Evolutionary conservation across 1,140 invertebrate genomes (phyloP).

Genomic region (Rhopalosiphum padi): DNA sequence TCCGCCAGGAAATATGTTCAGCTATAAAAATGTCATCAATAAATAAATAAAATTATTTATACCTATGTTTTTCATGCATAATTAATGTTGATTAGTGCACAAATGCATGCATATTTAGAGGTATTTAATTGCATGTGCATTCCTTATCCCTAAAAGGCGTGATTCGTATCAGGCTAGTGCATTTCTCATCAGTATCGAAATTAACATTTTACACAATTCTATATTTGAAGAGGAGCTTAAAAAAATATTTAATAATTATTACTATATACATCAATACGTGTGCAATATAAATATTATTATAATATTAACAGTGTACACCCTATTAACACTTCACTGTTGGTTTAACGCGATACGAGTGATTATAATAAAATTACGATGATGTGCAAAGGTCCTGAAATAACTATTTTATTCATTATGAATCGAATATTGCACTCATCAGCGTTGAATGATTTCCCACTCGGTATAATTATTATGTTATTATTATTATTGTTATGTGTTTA

Average conservation of each 20-base stretch:
- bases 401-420: neutral
- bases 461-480: neutral
- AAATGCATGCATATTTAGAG: neutral
- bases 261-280: neutral
- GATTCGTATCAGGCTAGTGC: neutral
- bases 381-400: neutral
- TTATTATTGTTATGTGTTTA: neutral
- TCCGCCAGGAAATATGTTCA: too few species aligned
- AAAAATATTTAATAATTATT: neutral
- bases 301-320: neutral
- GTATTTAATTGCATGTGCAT: neutral
- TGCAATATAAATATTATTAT: neutral
- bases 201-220: neutral
- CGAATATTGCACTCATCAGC: neutral
- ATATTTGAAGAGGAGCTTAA: neutral
- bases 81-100: too few species aligned
- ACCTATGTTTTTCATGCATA: too few species aligned
- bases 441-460: neutral
- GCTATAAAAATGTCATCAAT: too few species aligned
- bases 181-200: neutral
- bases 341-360: neutral
- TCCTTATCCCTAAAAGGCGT: neutral
- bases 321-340: neutral
- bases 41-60: too few species aligned
- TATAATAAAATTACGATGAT: neutral